phyloP scores from a whole-genome alignment of 2,113 vertebrate genomes.

The Edolisoma coerulescens region DNA sequence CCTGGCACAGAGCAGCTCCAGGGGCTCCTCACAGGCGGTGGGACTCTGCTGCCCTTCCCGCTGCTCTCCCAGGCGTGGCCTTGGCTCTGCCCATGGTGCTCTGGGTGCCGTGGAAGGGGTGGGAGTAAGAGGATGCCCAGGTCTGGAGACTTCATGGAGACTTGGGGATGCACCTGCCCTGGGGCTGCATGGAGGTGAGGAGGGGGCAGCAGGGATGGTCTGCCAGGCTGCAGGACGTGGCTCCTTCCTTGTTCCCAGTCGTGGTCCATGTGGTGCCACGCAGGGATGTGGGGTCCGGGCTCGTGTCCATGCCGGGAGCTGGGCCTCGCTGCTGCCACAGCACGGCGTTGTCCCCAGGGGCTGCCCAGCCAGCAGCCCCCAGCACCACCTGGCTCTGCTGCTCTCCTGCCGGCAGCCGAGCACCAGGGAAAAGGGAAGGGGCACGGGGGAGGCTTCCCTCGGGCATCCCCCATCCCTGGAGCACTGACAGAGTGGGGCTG shows the following conservation, averaged over 20 bases:
- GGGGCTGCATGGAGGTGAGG: neutral
- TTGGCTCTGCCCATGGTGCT: neutral
- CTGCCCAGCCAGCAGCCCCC: neutral
- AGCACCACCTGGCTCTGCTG: neutral
- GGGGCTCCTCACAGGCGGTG: neutral
- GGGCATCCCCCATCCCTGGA: neutral
- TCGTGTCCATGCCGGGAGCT: neutral
- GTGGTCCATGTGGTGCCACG: fast-evolving
- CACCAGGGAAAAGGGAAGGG: fast-evolving
- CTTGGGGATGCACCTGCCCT: neutral
- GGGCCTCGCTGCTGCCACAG: neutral
- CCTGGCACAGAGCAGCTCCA: neutral
- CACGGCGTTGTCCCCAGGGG: fast-evolving
- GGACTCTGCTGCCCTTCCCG: neutral
- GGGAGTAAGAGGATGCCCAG: neutral
- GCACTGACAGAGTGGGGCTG: neutral
- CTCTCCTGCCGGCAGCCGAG: neutral
- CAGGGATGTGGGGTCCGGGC: neutral
- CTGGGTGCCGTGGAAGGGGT: neutral
- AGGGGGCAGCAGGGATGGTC: neutral
- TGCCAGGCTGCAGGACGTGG: neutral
- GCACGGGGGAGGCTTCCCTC: neutral
- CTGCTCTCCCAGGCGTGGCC: neutral
- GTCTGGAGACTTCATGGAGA: neutral
- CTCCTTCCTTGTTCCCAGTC: neutral